Base-by-base conservation (phyloP, 2,797 vertebrate genomes). In the Phalloptychus januarius region DNA sequence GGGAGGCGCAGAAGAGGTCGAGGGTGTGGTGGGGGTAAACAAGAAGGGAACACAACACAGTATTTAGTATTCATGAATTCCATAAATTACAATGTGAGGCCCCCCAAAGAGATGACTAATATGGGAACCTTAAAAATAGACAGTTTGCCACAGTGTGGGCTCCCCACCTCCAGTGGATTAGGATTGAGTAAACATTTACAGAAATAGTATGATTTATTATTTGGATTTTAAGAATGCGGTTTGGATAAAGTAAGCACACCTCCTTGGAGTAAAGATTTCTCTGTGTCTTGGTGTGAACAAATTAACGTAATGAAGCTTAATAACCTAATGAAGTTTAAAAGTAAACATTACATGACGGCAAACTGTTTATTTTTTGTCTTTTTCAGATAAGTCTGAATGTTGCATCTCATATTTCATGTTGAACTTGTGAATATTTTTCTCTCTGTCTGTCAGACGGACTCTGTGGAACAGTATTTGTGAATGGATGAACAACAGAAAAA, bases 61-160 rank as follows among this genome's bases (percentile, higher is more conserved):
- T 58, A 78, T 90, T 94, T 89, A 81, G 83, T 93, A 94, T 94
- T 95, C 93, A 93, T 94, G 90, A 91, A 93, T 93, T 95, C 91
- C 86, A 93, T 91, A 92, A 94, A 93, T 93, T 93, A 92, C 92
- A 91, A 81, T 88, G 91, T 90, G 91, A 78, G 38, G 38, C 87
- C 92, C 90, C 89, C 92, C 79, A 85, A 90, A 91, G 93, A 95
- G 90, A 94, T 94, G 92, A 95, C 86, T 93, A 95, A 95, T 95
- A 92, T 92, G 89, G 89, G 87, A 90, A 88, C 89, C 94, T 91
- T 94, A 94, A 93, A 95, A 95, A 95, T 95, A 94, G 91, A 91
- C 77, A 31, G 81, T 84, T 83, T 89, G 87, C 89, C 85, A 89
- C 85, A 87, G 86, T 79, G 81, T 84, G 87, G 88, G 82, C 82